Base-by-base conservation (phyloP, 2,888 invertebrate species). In the Pheosia tremula region DNA sequence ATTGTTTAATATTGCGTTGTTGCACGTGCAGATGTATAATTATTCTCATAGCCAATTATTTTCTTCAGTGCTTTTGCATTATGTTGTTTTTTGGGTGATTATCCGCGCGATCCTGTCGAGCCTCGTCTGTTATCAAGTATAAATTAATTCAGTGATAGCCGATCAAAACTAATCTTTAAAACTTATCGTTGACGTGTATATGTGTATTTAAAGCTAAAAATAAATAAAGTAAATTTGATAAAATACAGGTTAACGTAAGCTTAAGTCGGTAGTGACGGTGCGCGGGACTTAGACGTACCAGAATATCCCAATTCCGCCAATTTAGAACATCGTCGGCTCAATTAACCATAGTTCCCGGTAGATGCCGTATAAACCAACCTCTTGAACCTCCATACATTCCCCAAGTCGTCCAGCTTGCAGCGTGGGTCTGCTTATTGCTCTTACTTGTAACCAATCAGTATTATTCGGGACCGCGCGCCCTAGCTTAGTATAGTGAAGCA, bases 101-200 rank as follows among this genome's bases (percentile, higher is more conserved):
- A 68, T 85, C 84, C 84, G 79, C 86, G 86, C 83, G 87, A 72
- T 75, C 78, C 83, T 81, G 69, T 57, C 75, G 84, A 84, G 67
- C 83, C 84, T 72, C 77, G 79, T 86, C 89, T 92, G 91, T 92
- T 93, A 88, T 84, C 82, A 81, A 85, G 75, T 83, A 79, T 83
- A 84, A 80, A 83, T 81, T 24, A 41, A 39, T 83, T 88, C 88
- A 88, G 82, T 85, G 84, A 88, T 90, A 89, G 85, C 84, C 81
- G 77, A 79, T 75, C 82, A 81, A 71, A 68, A 64, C 59, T 66
- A 59, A 75, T 63, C 66, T 76, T 75, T 76, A 76, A 75, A 76
- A 72, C 57, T 88, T 79, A 77, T 86, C 83, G 84, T 90, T 89
- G 85, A 88, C 76, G 82, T 89, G 89, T 90, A 88, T 87, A 85